A percentile compares a stretch with the other conserved stretches of the same genome.
phyloP scores from a whole-genome alignment of 2,113 vertebrate species.

The Cyrtonyx montezumae region DNA sequence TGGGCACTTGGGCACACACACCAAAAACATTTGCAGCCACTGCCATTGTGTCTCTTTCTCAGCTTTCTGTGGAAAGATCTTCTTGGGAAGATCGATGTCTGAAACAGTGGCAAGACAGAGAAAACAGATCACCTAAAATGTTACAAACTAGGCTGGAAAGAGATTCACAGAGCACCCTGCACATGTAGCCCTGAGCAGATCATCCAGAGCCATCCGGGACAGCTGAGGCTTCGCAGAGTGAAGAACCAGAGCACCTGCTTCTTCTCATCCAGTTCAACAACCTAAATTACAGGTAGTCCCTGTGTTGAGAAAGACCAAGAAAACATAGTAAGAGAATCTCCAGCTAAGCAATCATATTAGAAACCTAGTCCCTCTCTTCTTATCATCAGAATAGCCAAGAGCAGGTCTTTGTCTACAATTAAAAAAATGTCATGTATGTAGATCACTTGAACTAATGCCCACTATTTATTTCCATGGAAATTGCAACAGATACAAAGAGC shows the following conservation, averaged over 20 bases:
- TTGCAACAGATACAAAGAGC: background rate
- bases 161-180: background rate
- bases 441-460: too few relatives aligned
- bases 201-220: background rate
- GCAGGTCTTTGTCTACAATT: background rate
- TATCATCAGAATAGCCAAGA: background rate
- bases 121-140: background rate
- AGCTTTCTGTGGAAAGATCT: constrained; percentile 6
- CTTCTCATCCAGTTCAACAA: background rate
- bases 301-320: background rate
- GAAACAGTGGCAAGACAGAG: background rate
- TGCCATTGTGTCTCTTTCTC: background rate
- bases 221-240: rapidly evolving
- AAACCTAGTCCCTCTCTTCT: background rate
- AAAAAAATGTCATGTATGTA: background rate
- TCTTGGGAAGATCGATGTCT: background rate
- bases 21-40: background rate
- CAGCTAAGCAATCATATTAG: background rate
- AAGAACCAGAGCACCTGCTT: background rate
- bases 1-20: background rate
- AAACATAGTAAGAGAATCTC: background rate
- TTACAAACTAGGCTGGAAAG: background rate
- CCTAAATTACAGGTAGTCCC: background rate
- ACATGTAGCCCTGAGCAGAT: background rate
- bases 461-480: background rate